Conservation (phyloP, 2,113 vertebrate genomes). For the Perccottus glenii region DNA sequence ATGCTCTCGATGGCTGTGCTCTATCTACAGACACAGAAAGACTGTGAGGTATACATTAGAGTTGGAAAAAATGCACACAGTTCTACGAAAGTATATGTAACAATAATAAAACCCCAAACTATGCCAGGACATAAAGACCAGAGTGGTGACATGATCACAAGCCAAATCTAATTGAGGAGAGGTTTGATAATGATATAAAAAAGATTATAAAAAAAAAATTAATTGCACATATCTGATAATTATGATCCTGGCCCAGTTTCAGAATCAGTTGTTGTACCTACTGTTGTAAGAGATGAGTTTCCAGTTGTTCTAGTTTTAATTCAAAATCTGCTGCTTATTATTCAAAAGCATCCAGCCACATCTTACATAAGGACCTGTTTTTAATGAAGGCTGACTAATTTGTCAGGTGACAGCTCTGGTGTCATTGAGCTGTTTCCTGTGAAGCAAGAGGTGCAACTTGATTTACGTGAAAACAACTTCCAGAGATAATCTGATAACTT, state of each 20-base stretch:
- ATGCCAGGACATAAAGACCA: background rate
- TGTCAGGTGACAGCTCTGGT: too few relatives aligned
- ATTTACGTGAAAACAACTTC: background rate
- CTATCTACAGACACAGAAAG: background rate
- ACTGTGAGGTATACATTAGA: too few relatives aligned
- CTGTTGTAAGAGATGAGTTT: constrained; percentile 14
- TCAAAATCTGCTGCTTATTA: background rate
- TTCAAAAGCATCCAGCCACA: background rate
- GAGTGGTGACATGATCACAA: background rate
- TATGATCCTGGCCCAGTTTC: background rate
- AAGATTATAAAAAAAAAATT: background rate
- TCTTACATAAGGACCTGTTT: background rate
- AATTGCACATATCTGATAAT: background rate
- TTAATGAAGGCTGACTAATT: background rate
- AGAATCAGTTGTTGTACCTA: background rate
- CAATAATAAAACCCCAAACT: background rate
- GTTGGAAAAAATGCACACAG: too few relatives aligned
- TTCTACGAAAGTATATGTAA: too few relatives aligned
- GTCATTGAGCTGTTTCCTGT: too few relatives aligned
- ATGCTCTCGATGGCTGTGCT: too few relatives aligned
- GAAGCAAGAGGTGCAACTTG: too few relatives aligned
- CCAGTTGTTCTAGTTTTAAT: constrained; percentile 8
- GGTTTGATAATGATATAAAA: background rate
- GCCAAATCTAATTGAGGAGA: background rate
- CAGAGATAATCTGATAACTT: background rate